Evolutionary conservation across 2,888 invertebrate genomes (phyloP).

Genomic region (Bombyx huttoni): DNA sequence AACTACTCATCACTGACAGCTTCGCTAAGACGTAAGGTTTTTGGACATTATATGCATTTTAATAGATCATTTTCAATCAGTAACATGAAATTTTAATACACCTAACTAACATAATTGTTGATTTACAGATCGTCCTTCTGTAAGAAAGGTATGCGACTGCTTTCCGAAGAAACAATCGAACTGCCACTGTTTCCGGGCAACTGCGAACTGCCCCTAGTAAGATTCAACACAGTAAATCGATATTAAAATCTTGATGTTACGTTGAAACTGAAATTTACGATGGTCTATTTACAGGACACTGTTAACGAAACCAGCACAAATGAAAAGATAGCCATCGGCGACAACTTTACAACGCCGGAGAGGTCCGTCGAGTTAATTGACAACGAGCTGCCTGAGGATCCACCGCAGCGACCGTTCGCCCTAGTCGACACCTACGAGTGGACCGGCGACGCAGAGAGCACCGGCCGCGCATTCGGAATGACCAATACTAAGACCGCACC

Average conservation of each 20-base stretch:
- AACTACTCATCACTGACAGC: conserved; percentile 86
- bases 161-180: conserved; percentile 80
- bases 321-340: conserved; percentile 24
- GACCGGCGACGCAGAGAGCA: conserved; percentile 57
- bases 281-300: conserved; percentile 20
- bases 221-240: background rate
- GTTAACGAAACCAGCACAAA: conserved; percentile 22
- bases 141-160: conserved; percentile 79
- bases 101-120: too few relatives aligned
- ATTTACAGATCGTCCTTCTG: conserved; percentile 82
- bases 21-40: conserved; percentile 80
- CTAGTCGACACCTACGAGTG: conserved; percentile 65
- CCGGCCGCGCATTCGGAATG: conserved; percentile 76
- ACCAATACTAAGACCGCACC: conserved; percentile 59
- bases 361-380: conserved; percentile 38
- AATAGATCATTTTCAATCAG: too few relatives aligned
- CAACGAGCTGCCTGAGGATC: conserved; percentile 56
- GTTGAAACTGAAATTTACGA: too few relatives aligned
- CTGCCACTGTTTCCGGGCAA: conserved; percentile 84
- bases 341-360: conserved; percentile 33
- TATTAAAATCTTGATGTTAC: too few relatives aligned
- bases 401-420: conserved; percentile 43
- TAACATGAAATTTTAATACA: too few relatives aligned
- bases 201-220: conserved; percentile 77
- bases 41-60: too few relatives aligned